Evolutionary conservation across 2,113 vertebrate genomes (phyloP), one percentile per base, ranked within the genome.

Genomic region (Zapornia atra): DNA sequence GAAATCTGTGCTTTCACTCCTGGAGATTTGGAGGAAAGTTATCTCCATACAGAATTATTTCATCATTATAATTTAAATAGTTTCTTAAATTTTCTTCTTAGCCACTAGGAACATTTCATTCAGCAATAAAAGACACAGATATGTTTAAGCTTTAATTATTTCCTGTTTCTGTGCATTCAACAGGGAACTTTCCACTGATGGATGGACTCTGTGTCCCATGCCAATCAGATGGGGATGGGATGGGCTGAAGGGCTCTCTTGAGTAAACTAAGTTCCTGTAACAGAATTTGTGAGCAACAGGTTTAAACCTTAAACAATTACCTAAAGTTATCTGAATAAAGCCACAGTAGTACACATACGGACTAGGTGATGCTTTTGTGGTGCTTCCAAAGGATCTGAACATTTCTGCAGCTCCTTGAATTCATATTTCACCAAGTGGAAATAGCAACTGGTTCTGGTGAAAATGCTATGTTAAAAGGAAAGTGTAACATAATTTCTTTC

Each of bases 311-410:
- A 63, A 85, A 46, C 4, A 80, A 25, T n/a, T 22, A 46, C 1
- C 7, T 10, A 18, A 70, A 70, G n/a, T 26, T 3, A 7, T 44
- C n/a, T 5, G 34, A 33, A 17, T 5, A 31, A 16, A 53, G 2
- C 3, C 6, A 0, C 19, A 44, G 15, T 4, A 65, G 18, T n/a
- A 81, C 1, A n/a, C 3, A 17, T 11, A 31, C 0, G 4, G 36
- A 68, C 4, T 7, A 48, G 8, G 1, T 48, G 38, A 81, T n/a
- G 14, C 0, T 81, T 85, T 53, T 31, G 15, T 76, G 59, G 4
- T 69, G 6, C 6, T 90, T 65, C 12, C 20, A 69, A 50, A 69
- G 15, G 10, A 34, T 28, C 18, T 38, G 20, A 83, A 10, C 0
- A 69, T 80, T 77, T n/a, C n/a, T 81, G 31, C 5, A n/a, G 9